phyloP scores from a whole-genome alignment of 2,888 invertebrate species.

The Sepiola atlantica region DNA sequence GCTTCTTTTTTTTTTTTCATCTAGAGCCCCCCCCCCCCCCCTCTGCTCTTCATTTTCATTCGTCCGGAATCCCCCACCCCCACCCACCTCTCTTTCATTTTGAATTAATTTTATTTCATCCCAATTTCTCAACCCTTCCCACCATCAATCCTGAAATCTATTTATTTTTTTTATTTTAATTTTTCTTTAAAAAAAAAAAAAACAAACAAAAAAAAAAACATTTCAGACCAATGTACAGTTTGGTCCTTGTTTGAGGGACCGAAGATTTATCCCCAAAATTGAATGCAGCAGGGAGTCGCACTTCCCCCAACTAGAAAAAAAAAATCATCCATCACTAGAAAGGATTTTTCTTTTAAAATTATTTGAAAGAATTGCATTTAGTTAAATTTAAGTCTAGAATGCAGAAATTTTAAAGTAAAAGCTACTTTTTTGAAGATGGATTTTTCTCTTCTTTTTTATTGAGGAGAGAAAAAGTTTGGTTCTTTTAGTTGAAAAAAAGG shows the following conservation, averaged over 20 bases:
- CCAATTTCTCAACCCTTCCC: too few relatives aligned
- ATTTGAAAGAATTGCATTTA: neutral
- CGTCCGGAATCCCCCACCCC: too few relatives aligned
- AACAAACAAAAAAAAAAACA: neutral
- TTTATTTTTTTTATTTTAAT: too few relatives aligned
- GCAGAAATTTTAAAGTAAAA: neutral
- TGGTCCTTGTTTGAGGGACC: neutral
- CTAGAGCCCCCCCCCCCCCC: neutral
- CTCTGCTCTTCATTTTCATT: too few relatives aligned
- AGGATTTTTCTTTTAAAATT: neutral
- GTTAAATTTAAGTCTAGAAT: slow-evolving; percentile 9
- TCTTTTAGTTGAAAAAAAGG: neutral
- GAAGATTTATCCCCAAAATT: neutral
- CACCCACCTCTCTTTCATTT: neutral
- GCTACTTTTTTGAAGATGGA: slow-evolving; percentile 32
- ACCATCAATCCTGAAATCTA: neutral
- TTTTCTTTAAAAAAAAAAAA: too few relatives aligned
- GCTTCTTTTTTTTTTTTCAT: neutral
- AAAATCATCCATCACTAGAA: slow-evolving; percentile 32
- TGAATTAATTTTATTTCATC: neutral
- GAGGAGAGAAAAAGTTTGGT: neutral
- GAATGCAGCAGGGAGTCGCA: neutral
- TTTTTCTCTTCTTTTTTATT: neutral
- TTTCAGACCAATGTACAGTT: slow-evolving; percentile 32
- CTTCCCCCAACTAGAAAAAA: neutral